Base-by-base conservation (phyloP, 2,113 vertebrate genomes). In the Dendrocopos noguchii region DNA sequence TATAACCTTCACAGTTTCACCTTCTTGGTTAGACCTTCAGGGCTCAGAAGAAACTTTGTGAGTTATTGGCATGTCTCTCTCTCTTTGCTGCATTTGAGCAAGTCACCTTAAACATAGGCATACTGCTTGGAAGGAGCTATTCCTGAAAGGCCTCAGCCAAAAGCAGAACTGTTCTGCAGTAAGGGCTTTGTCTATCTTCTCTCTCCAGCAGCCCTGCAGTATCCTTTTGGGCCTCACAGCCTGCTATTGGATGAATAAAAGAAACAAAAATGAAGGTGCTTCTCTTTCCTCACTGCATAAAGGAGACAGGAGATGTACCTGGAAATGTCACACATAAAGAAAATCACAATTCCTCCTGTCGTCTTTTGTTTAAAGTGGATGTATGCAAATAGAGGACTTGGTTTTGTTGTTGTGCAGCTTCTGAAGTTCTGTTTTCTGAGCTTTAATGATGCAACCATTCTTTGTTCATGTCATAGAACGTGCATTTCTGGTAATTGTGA, bases 41-140 rank as follows among this genome's bases (percentile, higher is more conserved):
- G 11, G 12, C 61, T 90, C 25, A 29, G 53, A 80, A 80, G 44
- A 68, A 77, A 47, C 13, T 87, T 52, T 44, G 11, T 72, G 57
- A 70, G 19, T 73, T 80, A 61, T 5, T 83, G 50, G 24, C 12
- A 24, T 0, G 1, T 74, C 57, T 90, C 31, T 70, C 42, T n/a
- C n/a, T n/a, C n/a, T 70, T 80, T 89, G 67, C 84, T 67, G 39
- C 29, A 44, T 87, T 94, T 90, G n/a, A 90, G 65, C 31, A 83
- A 71, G 64, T 91, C 53, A n/a, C n/a, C 25, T 77, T 66, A 74
- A 63, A 86, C 4, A 7, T 50, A 22, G 28, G 14, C 3, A 7
- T 16, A 5, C 33, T 84, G 7, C 28, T 81, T 68, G 8, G 52
- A 71, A 75, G 17, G 5, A 13, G 14, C 10, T 33, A 21, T 70